phyloP scores from a whole-genome alignment of 2,888 invertebrate species.

The Amblyteles armatorius region DNA sequence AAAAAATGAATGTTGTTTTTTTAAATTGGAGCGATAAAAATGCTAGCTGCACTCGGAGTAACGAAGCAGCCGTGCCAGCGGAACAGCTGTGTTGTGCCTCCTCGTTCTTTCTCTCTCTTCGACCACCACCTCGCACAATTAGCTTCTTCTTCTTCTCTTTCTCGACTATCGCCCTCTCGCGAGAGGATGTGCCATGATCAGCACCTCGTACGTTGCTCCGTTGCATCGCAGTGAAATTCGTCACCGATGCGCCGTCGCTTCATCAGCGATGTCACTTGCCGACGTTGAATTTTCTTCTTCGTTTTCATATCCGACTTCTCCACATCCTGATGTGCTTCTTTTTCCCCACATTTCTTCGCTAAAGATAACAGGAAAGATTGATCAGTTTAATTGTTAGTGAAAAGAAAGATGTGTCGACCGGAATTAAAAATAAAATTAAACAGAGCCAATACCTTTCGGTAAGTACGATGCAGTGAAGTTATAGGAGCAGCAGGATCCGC shows the following conservation, averaged over 20 bases:
- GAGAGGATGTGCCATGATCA: background rate
- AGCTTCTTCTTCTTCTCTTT: background rate
- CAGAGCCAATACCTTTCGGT: background rate
- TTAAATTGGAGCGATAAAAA: background rate
- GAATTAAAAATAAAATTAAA: background rate
- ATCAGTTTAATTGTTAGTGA: background rate
- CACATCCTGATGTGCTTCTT: background rate
- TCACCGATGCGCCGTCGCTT: background rate
- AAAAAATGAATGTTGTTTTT: slow-evolving; percentile 3
- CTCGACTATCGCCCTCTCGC: background rate
- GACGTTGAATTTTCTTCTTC: background rate
- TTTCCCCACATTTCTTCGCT: background rate
- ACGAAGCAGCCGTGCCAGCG: slow-evolving; percentile 23
- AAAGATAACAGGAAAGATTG: background rate
- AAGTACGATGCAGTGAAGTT: background rate
- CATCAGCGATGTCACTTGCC: background rate
- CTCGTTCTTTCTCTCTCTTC: background rate
- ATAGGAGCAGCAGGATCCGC: background rate
- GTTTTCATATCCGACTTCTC: background rate
- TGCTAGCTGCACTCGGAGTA: background rate
- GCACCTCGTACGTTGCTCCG: background rate
- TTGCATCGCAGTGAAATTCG: background rate
- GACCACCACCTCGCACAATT: background rate
- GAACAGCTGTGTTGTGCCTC: slow-evolving; percentile 7
- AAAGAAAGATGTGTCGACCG: background rate